phyloP scores from a whole-genome alignment of 2,113 vertebrate species.

The Macrotis lagotis region DNA sequence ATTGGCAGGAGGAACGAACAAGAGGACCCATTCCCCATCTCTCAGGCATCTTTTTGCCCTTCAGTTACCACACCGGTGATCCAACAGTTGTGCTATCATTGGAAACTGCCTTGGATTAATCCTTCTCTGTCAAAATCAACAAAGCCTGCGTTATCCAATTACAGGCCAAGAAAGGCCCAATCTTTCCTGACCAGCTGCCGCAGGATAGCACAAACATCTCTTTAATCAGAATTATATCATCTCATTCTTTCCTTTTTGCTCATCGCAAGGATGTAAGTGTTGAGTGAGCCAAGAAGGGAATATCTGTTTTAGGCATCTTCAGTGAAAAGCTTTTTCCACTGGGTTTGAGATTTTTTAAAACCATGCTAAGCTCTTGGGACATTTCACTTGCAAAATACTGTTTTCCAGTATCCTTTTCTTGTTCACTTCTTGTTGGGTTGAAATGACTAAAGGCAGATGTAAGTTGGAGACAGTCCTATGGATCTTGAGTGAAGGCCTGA shows the following conservation, averaged over 20 bases:
- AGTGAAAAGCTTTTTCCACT: slow-evolving; percentile 39
- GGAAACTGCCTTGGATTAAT: slow-evolving; percentile 58
- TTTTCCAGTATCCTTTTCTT: slow-evolving; percentile 2
- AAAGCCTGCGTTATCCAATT: slow-evolving; percentile 65
- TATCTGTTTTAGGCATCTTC: slow-evolving; percentile 33
- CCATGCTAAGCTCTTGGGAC: neutral
- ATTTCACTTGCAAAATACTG: neutral
- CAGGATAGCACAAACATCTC: slow-evolving; percentile 10
- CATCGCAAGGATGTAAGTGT: slow-evolving; percentile 21
- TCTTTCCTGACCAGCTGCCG: slow-evolving; percentile 54
- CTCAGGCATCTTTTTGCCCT: slow-evolving; percentile 49
- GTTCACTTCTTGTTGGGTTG: slow-evolving; percentile 39
- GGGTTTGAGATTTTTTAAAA: slow-evolving; percentile 43
- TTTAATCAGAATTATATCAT: slow-evolving; percentile 55
- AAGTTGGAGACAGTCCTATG: slow-evolving; percentile 13
- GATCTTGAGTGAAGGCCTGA: slow-evolving; percentile 48
- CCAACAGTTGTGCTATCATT: slow-evolving; percentile 49
- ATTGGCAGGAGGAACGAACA: slow-evolving; percentile 7
- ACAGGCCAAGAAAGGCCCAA: slow-evolving; percentile 55
- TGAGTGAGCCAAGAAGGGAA: slow-evolving; percentile 7
- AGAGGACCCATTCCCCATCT: slow-evolving; percentile 16
- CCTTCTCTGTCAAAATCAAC: slow-evolving; percentile 54
- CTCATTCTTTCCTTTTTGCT: slow-evolving; percentile 45
- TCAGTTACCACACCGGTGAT: slow-evolving; percentile 58
- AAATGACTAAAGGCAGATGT: neutral